Evolutionary conservation across 2,797 vertebrate genomes (phyloP).

Genomic region (Hyperoplus immaculatus): DNA sequence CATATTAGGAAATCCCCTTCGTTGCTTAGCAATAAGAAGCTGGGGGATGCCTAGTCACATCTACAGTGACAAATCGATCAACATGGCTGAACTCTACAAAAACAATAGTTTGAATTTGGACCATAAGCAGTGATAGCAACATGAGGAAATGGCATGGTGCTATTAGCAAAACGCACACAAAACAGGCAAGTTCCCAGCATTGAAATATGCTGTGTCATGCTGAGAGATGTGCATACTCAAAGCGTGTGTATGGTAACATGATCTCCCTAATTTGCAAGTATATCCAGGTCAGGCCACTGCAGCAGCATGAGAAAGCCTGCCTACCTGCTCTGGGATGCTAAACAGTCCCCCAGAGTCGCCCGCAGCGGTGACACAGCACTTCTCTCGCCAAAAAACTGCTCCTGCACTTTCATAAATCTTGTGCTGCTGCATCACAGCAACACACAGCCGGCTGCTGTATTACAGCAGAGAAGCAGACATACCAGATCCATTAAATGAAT

Average conservation of each 20-base stretch:
- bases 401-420: constrained; percentile 74
- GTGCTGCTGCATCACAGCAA: constrained; percentile 62
- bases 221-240: constrained; percentile 35
- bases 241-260: constrained; percentile 17
- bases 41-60: constrained; percentile 70
- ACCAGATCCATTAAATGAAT: constrained; percentile 42
- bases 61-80: constrained; percentile 17
- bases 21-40: constrained; percentile 83
- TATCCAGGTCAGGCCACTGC: constrained; percentile 42
- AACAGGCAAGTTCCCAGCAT: not conserved
- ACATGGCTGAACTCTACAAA: not conserved
- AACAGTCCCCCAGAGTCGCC: constrained; percentile 37
- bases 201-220: constrained; percentile 59
- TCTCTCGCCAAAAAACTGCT: constrained; percentile 61
- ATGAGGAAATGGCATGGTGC: not conserved
- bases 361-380: constrained; percentile 76
- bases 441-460: constrained; percentile 13
- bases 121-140: not conserved
- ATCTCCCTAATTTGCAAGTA: constrained; percentile 42
- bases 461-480: constrained; percentile 30
- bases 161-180: constrained; percentile 6
- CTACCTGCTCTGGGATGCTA: constrained; percentile 50
- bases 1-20: constrained; percentile 85
- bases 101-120: not conserved
- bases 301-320: constrained; percentile 38